Percentiles rank a stretch among this genome's conserved stretches.
phyloP scores from a whole-genome alignment of 2,797 vertebrate genomes.

The Brotula barbata region DNA sequence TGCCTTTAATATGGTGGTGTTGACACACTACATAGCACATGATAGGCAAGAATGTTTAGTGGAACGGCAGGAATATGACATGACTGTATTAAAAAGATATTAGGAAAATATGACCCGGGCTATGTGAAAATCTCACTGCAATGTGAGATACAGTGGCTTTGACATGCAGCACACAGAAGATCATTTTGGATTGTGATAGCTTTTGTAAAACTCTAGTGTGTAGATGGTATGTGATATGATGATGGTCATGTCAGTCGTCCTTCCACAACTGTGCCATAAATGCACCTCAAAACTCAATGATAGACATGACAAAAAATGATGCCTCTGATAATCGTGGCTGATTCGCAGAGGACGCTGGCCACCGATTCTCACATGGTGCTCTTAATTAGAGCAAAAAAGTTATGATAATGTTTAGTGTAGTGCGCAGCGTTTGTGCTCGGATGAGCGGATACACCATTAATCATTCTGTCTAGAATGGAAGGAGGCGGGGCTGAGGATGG shows the following conservation, averaged over 20 bases:
- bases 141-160: constrained; percentile 24
- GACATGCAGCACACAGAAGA: constrained; percentile 37
- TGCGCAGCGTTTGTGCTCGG: constrained; percentile 75
- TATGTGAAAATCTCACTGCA: constrained; percentile 18
- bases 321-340: constrained; percentile 14
- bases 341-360: constrained; percentile 45
- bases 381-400: constrained; percentile 79
- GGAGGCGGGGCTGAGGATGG: constrained; percentile 35
- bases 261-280: constrained; percentile 55
- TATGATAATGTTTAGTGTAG: constrained; percentile 85
- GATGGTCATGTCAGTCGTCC: constrained; percentile 54
- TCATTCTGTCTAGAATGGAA: constrained; percentile 81
- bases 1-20: constrained; percentile 70
- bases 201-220: constrained; percentile 54
- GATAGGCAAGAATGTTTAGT: constrained; percentile 57
- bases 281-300: constrained; percentile 45
- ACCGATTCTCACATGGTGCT: constrained; percentile 80
- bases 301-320: constrained; percentile 23
- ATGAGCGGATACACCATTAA: constrained; percentile 83
- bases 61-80: constrained; percentile 61
- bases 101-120: constrained; percentile 48
- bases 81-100: constrained; percentile 67
- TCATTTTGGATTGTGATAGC: constrained; percentile 53
- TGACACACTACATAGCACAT: constrained; percentile 56
- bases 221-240: constrained; percentile 45